phyloP scores from a whole-genome alignment of 2,888 invertebrate genomes.

The Epistrophella euchroma region DNA sequence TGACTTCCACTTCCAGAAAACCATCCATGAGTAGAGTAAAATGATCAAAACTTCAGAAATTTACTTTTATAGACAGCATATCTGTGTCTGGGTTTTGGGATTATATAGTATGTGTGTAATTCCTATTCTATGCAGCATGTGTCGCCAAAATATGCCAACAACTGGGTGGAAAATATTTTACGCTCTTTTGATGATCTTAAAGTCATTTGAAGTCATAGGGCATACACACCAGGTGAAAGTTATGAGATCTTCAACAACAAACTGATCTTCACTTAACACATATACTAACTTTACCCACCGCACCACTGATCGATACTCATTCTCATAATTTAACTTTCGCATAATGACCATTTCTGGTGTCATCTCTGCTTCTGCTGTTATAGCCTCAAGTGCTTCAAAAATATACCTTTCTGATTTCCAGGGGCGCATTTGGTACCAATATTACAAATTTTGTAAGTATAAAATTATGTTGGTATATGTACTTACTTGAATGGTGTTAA shows the following conservation, averaged over 20 bases:
- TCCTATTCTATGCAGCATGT: constrained; percentile 4
- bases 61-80: background rate
- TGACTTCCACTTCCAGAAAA: constrained; percentile 9
- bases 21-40: background rate
- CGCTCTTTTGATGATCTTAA: constrained; percentile 26
- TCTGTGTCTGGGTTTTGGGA: background rate
- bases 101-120: constrained; percentile 11
- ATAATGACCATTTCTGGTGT: constrained; percentile 73
- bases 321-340: constrained; percentile 69
- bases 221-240: constrained; percentile 57
- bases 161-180: constrained; percentile 38
- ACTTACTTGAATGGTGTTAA: too few species aligned
- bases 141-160: background rate
- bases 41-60: constrained; percentile 12
- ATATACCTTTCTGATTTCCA: constrained; percentile 5
- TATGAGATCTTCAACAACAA: constrained; percentile 29
- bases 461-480: too few species aligned
- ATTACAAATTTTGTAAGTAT: background rate
- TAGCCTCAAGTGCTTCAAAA: background rate
- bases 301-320: constrained; percentile 54
- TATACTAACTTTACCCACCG: background rate
- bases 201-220: constrained; percentile 53
- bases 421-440: background rate
- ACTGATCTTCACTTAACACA: constrained; percentile 13
- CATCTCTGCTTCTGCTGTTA: constrained; percentile 58